Conservation (phyloP, 1,140 invertebrate species). For the Brachionus plicatilis region DNA sequence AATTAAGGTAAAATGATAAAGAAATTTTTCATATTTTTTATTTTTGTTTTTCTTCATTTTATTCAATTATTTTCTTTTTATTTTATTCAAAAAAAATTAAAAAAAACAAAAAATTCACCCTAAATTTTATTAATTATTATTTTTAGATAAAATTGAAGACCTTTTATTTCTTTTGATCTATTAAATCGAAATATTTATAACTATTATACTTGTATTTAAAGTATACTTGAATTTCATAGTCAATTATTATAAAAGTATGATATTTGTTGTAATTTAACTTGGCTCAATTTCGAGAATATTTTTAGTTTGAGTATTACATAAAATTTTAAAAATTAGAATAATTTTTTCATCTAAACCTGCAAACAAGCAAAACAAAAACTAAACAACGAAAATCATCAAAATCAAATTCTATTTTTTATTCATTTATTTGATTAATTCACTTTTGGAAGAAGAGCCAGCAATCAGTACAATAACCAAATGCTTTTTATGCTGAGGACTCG, state of each 20-base stretch:
- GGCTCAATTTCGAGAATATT: background rate
- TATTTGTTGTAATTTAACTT: background rate
- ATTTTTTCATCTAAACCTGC: background rate
- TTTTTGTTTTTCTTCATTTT: too few species aligned
- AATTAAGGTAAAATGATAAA: too few species aligned
- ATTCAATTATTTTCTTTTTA: too few species aligned
- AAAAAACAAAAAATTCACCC: too few species aligned
- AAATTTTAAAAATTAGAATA: background rate
- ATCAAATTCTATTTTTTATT: background rate
- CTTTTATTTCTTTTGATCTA: too few species aligned
- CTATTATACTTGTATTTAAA: too few species aligned
- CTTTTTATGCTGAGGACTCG: background rate
- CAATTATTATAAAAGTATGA: background rate
- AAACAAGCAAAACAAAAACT: background rate
- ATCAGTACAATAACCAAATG: background rate
- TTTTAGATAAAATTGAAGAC: too few species aligned
- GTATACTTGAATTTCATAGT: too few species aligned
- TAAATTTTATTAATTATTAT: too few species aligned
- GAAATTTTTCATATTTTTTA: too few species aligned
- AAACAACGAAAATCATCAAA: background rate
- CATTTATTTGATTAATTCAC: background rate
- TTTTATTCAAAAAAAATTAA: too few species aligned
- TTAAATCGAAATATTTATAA: too few species aligned
- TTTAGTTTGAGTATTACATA: background rate
- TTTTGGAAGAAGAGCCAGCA: background rate